Percentiles rank a stretch among this genome's conserved stretches.
phyloP scores from a whole-genome alignment of 2,888 invertebrate species.

The Lycia hirtaria region DNA sequence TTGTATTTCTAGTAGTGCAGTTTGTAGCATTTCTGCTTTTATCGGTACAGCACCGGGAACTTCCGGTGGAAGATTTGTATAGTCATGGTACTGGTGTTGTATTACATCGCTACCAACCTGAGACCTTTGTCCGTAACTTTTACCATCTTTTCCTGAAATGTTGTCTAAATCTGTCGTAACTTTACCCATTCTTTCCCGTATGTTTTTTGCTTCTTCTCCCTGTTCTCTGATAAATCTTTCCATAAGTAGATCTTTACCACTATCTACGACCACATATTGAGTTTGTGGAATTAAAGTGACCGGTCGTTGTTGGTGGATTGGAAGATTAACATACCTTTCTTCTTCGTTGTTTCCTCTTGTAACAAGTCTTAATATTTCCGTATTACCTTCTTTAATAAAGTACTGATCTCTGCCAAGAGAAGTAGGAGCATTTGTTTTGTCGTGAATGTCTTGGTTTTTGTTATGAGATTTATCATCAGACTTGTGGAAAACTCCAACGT shows the following conservation, averaged over 20 bases:
- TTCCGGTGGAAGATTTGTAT: conserved; percentile 65
- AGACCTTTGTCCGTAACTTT: conserved; percentile 76
- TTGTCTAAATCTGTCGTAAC: conserved; percentile 76
- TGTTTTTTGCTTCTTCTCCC: conserved; percentile 87
- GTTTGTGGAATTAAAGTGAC: conserved; percentile 85
- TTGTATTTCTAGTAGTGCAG: conserved; percentile 78
- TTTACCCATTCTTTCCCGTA: conserved; percentile 79
- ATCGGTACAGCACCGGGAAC: conserved; percentile 76
- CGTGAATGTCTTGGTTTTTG: conserved; percentile 63
- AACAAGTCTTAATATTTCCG: conserved; percentile 92
- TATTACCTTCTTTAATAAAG: conserved; percentile 93
- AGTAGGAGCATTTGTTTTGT: conserved; percentile 66
- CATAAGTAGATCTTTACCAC: conserved; percentile 94
- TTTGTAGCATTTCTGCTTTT: conserved; percentile 73
- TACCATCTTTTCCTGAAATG: conserved; percentile 80
- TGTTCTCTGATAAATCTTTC: conserved; percentile 94
- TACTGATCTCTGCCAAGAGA: conserved; percentile 88
- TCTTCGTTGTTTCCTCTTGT: conserved; percentile 90
- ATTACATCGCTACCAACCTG: conserved; percentile 58
- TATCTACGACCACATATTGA: conserved; percentile 88
- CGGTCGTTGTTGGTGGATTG: conserved; percentile 80
- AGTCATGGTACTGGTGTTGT: conserved; percentile 67
- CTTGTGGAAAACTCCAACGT: conserved; percentile 81
- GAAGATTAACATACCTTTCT: conserved; percentile 86
- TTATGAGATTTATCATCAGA: conserved; percentile 66